Conservation (phyloP, 2,888 invertebrate genomes). For the Rhopalosiphum nymphaeae region DNA sequence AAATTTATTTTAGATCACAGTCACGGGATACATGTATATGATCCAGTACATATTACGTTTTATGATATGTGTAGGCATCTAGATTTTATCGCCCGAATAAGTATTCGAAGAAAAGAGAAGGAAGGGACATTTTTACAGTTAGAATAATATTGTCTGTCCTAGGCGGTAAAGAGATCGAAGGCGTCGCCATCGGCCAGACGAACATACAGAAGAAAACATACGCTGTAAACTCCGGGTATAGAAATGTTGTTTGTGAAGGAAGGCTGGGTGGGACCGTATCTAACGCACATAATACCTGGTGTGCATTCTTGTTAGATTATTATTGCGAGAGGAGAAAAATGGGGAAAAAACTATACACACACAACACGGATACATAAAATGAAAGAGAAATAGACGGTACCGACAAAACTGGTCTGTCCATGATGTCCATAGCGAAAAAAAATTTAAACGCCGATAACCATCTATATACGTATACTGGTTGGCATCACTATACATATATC, state of each 20-base stretch:
- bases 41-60: background rate
- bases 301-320: slow-evolving; percentile 65
- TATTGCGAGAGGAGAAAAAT: slow-evolving; percentile 62
- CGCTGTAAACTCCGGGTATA: slow-evolving; percentile 47
- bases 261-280: slow-evolving; percentile 63
- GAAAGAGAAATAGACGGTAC: slow-evolving; percentile 63
- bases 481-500: slow-evolving; percentile 44
- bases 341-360: slow-evolving; percentile 48
- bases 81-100: slow-evolving; percentile 38
- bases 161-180: slow-evolving; percentile 32
- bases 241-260: slow-evolving; percentile 64
- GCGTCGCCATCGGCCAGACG: slow-evolving; percentile 57
- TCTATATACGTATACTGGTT: slow-evolving; percentile 49
- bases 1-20: background rate
- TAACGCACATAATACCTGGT: slow-evolving; percentile 63
- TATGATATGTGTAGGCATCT: slow-evolving; percentile 4
- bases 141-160: slow-evolving; percentile 32
- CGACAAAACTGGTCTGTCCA: slow-evolving; percentile 63
- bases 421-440: slow-evolving; percentile 62
- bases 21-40: background rate
- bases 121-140: slow-evolving; percentile 54
- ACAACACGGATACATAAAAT: slow-evolving; percentile 30
- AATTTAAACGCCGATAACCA: slow-evolving; percentile 63
- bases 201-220: slow-evolving; percentile 33
- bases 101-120: slow-evolving; percentile 24